phyloP scores from a whole-genome alignment of 2,888 invertebrate species.

The Drosophila affinis region DNA sequence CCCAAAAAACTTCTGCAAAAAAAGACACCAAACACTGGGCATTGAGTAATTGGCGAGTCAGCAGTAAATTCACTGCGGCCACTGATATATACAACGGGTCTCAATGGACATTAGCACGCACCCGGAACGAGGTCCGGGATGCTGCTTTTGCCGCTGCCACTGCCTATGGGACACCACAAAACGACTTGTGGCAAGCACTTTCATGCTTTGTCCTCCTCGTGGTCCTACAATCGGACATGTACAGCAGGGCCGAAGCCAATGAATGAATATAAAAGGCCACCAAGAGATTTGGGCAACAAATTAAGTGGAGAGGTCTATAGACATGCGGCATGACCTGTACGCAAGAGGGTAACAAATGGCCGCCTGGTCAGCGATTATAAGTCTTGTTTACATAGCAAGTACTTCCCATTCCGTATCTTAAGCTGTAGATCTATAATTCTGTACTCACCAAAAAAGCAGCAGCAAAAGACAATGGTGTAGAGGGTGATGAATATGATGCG shows the following conservation, averaged over 20 bases:
- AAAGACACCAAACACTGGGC: constrained; percentile 8
- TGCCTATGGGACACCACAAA: constrained; percentile 24
- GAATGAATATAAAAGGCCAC: constrained; percentile 14
- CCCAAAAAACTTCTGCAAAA: neutral
- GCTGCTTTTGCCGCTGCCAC: neutral
- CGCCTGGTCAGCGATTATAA: neutral
- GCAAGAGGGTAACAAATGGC: too few species aligned
- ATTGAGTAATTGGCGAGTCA: constrained; percentile 68
- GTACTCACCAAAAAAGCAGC: constrained; percentile 92
- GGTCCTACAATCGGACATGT: neutral
- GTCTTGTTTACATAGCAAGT: neutral
- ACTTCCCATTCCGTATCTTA: neutral
- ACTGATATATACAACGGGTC: constrained; percentile 17
- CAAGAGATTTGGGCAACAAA: neutral
- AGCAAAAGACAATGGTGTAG: constrained; percentile 91
- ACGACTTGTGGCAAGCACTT: constrained; percentile 16
- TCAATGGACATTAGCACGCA: constrained; percentile 35
- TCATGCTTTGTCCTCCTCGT: neutral
- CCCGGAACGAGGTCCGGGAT: constrained; percentile 2
- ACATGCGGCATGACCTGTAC: neutral
- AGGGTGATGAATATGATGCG: constrained; percentile 90
- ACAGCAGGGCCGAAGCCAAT: constrained; percentile 8
- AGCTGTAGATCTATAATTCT: neutral
- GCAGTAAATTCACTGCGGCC: constrained; percentile 45
- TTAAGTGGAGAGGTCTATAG: neutral